These are phyloP conservation scores for Hydractinia echinata DNA, from an alignment of 30 jellyfish, hydroid and myxozoan genomes.

Conservation along the genomic window DNA sequence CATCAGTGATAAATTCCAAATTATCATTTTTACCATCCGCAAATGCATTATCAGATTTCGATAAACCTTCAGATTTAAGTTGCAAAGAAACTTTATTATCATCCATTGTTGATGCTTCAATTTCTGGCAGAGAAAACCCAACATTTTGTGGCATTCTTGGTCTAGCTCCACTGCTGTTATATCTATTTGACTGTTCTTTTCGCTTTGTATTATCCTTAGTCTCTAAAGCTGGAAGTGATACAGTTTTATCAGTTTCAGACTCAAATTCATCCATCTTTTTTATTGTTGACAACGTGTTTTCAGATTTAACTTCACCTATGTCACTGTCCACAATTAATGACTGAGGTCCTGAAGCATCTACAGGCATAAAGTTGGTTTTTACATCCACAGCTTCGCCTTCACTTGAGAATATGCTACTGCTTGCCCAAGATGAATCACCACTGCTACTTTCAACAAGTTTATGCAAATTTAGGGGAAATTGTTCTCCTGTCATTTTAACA, in stretches of 20 bases:
- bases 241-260: slow-evolving; percentile 65
- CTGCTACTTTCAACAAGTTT: slow-evolving; percentile 51
- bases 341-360: slow-evolving; percentile 1
- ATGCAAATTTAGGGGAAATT: slow-evolving; percentile 48
- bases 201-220: slow-evolving; percentile 14
- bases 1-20: background rate
- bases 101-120: slow-evolving; percentile 44
- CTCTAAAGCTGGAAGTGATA: slow-evolving; percentile 76
- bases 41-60: slow-evolving; percentile 20
- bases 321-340: slow-evolving; percentile 6
- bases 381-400: slow-evolving; percentile 10
- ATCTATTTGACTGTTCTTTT: slow-evolving; percentile 18
- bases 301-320: slow-evolving; percentile 26
- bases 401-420: slow-evolving; percentile 30
- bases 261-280: slow-evolving; percentile 13
- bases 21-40: background rate
- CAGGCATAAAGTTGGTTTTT: slow-evolving; percentile 3
- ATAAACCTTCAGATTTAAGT: slow-evolving; percentile 19
- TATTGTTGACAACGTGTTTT: slow-evolving; percentile 22
- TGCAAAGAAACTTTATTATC: background rate
- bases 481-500: background rate
- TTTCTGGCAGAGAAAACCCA: slow-evolving; percentile 92
- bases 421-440: slow-evolving; percentile 60
- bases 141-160: slow-evolving; percentile 63
- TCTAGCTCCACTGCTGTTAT: slow-evolving; percentile 41